These are phyloP conservation scores for Brachystomella parvula DNA, from an alignment of 1,140 invertebrate species.

Conservation along the genomic window DNA sequence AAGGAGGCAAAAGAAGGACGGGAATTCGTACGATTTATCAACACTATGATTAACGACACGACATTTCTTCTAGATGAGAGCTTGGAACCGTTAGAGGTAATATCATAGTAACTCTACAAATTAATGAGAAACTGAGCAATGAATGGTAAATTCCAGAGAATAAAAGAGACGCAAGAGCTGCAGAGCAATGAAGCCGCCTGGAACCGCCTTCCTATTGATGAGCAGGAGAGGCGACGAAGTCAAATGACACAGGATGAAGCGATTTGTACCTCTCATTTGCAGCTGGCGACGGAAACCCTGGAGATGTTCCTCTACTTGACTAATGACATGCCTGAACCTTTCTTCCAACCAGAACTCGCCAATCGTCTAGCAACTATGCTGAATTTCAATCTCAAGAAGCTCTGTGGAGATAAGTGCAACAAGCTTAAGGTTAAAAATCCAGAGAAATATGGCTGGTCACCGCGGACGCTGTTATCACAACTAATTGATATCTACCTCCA, in stretches of 20 bases:
- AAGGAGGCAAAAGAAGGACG: constrained; percentile 56
- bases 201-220: constrained; percentile 57
- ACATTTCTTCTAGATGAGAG: constrained; percentile 96
- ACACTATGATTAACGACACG: constrained; percentile 99
- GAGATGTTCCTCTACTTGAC: constrained; percentile 98
- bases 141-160: constrained; percentile 48
- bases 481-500: constrained; percentile 95
- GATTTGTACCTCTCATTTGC: constrained; percentile 87
- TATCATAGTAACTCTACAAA: background rate
- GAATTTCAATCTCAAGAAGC: constrained; percentile 91
- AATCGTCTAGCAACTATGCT: constrained; percentile 95
- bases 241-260: constrained; percentile 82
- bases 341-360: constrained; percentile 83
- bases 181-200: constrained; percentile 63
- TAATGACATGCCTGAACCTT: constrained; percentile 85
- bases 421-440: constrained; percentile 93
- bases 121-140: background rate
- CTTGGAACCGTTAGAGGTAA: constrained; percentile 74
- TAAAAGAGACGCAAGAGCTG: constrained; percentile 85
- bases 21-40: constrained; percentile 95
- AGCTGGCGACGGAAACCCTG: constrained; percentile 88
- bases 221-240: constrained; percentile 64
- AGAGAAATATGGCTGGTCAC: constrained; percentile 87
- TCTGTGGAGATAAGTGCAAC: constrained; percentile 95
- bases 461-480: constrained; percentile 75